Conservation (phyloP, 2,888 invertebrate species). For the Spilarctia lutea region DNA sequence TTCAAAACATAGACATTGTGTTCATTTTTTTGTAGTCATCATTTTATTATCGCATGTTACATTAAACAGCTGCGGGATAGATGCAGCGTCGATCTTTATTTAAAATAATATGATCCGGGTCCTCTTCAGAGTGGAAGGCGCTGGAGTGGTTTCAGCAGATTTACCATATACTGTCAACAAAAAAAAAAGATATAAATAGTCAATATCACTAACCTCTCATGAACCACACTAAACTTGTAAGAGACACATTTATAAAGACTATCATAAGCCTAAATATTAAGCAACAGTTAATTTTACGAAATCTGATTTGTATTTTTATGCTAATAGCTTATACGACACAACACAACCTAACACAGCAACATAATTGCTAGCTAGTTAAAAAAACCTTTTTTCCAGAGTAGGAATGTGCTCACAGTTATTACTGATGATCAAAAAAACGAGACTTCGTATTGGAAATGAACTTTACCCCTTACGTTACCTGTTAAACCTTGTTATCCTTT, state of each 20-base stretch:
- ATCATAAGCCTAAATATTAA: not conserved
- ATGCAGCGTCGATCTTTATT: no score
- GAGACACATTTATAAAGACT: not conserved
- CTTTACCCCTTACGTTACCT: not conserved
- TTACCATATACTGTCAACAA: no score
- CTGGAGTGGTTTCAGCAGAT: no score
- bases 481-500: conserved; percentile 1
- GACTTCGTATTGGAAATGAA: not conserved
- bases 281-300: not conserved
- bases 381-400: not conserved
- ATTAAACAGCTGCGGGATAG: not conserved
- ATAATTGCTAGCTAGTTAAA: no score
- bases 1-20: not conserved
- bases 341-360: no score
- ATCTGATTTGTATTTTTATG: not conserved
- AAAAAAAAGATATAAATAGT: not conserved
- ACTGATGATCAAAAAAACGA: not conserved
- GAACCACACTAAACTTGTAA: not conserved
- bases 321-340: no score
- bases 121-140: no score
- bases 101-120: no score
- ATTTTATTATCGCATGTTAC: not conserved
- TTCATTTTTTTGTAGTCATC: not conserved
- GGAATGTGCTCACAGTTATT: not conserved
- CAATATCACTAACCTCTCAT: not conserved